phyloP scores from a whole-genome alignment of 2,797 vertebrate genomes.

The Anabas testudineus region DNA sequence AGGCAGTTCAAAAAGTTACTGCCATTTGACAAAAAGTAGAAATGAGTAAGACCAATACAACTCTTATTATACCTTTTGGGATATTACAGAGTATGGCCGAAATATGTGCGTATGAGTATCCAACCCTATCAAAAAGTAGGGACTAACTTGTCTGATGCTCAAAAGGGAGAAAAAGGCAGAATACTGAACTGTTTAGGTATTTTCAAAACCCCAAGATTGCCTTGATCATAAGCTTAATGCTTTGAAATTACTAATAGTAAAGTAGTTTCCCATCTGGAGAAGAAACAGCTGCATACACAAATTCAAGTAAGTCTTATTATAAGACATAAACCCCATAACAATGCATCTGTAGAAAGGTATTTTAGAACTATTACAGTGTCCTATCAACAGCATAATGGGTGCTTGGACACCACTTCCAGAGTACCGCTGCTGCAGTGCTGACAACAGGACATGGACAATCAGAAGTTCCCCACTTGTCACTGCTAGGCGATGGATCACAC shows the following conservation, averaged over 20 bases:
- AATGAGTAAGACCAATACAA: slow-evolving; percentile 77
- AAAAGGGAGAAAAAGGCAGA: slow-evolving; percentile 69
- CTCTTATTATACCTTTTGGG: slow-evolving; percentile 54
- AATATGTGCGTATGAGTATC: slow-evolving; percentile 75
- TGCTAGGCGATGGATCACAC: slow-evolving; percentile 54
- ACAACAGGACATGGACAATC: slow-evolving; percentile 73
- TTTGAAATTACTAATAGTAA: slow-evolving; percentile 79
- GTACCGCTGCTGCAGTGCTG: slow-evolving; percentile 72
- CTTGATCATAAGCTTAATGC: slow-evolving; percentile 80
- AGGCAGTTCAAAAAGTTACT: slow-evolving; percentile 72
- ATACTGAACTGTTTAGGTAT: slow-evolving; percentile 82
- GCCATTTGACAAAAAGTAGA: slow-evolving; percentile 69
- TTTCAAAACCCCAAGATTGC: slow-evolving; percentile 79
- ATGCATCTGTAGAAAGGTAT: slow-evolving; percentile 82
- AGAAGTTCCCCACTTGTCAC: slow-evolving; percentile 52
- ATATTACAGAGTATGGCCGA: slow-evolving; percentile 68
- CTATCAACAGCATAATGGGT: slow-evolving; percentile 78
- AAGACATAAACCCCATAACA: slow-evolving; percentile 86
- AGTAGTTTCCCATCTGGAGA: slow-evolving; percentile 82
- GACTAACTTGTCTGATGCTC: slow-evolving; percentile 61
- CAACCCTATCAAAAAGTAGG: slow-evolving; percentile 69
- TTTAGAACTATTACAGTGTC: slow-evolving; percentile 84
- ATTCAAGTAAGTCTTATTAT: slow-evolving; percentile 90
- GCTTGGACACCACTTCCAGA: slow-evolving; percentile 73
- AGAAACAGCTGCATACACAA: slow-evolving; percentile 85